Conservation (phyloP, 2,113 vertebrate species). For the Microtus oregoni region DNA sequence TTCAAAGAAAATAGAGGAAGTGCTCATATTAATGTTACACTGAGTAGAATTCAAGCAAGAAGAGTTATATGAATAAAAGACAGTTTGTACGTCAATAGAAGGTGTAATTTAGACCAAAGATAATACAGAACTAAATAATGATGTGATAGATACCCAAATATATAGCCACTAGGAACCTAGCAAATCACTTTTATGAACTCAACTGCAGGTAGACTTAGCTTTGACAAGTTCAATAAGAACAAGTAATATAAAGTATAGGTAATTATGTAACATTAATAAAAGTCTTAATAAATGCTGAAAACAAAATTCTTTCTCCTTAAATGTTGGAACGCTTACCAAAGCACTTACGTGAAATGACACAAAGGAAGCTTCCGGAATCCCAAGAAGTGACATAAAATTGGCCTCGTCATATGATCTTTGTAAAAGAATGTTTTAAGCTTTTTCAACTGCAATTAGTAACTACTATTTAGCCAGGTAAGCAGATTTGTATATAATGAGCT, state of each 20-base stretch:
- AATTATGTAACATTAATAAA: not conserved
- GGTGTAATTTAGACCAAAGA: not conserved
- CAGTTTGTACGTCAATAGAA: not conserved
- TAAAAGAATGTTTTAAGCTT: not conserved
- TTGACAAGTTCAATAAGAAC: constrained; percentile 27
- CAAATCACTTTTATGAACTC: constrained; percentile 15
- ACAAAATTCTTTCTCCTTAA: not conserved
- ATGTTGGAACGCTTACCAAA: not conserved
- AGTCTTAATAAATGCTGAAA: not conserved
- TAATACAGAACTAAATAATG: constrained; percentile 39
- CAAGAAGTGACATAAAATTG: not conserved
- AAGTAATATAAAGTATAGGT: constrained; percentile 4
- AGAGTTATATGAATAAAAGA: constrained; percentile 34
- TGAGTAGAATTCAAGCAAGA: constrained; percentile 33
- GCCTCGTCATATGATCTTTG: not conserved
- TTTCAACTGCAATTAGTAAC: constrained; percentile 3
- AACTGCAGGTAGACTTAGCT: constrained; percentile 8
- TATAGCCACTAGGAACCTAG: not conserved
- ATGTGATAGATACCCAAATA: not conserved
- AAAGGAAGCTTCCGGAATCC: not conserved
- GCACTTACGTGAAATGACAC: not conserved
- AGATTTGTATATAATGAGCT: not conserved
- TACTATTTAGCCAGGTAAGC: constrained; percentile 36
- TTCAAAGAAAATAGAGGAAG: constrained; percentile 15
- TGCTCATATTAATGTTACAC: not conserved